Conservation (phyloP, 1,140 invertebrate genomes). For the Drosophila pseudoobscura region DNA sequence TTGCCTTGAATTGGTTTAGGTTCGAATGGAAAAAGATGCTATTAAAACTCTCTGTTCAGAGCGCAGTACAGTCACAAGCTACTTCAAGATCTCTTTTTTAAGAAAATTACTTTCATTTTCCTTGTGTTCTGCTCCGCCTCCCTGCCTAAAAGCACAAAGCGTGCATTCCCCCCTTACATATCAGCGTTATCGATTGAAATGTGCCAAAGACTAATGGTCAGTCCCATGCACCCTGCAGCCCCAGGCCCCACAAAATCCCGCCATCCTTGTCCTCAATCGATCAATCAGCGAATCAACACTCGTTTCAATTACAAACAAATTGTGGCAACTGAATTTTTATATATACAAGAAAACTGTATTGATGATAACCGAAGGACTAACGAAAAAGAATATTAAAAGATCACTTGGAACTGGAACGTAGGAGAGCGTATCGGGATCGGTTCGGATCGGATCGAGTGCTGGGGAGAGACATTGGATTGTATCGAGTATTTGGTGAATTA, state of each 20-base stretch:
- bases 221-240: not conserved
- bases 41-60: not conserved
- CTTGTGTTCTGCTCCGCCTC: too few relatives aligned
- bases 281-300: constrained; percentile 10
- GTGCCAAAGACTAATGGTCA: constrained; percentile 47
- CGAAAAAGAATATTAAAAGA: constrained; percentile 13
- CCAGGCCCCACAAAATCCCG: not conserved
- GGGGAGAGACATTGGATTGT: constrained; percentile 42
- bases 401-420: constrained; percentile 7
- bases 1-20: too few relatives aligned
- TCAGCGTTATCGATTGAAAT: constrained; percentile 40
- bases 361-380: constrained; percentile 21
- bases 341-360: constrained; percentile 6
- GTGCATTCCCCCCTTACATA: constrained; percentile 28
- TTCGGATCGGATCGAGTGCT: not conserved
- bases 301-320: constrained; percentile 31
- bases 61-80: not conserved
- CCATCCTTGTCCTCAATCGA: constrained; percentile 3
- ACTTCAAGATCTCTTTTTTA: constrained; percentile 1
- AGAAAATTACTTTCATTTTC: too few relatives aligned
- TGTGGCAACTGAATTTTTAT: constrained; percentile 45
- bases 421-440: not conserved
- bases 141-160: constrained; percentile 10
- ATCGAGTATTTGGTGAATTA: constrained; percentile 56
- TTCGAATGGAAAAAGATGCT: not conserved